These are phyloP conservation scores for Leucoma salicis DNA, from an alignment of 2,888 invertebrate genomes.

Conservation along the genomic window DNA sequence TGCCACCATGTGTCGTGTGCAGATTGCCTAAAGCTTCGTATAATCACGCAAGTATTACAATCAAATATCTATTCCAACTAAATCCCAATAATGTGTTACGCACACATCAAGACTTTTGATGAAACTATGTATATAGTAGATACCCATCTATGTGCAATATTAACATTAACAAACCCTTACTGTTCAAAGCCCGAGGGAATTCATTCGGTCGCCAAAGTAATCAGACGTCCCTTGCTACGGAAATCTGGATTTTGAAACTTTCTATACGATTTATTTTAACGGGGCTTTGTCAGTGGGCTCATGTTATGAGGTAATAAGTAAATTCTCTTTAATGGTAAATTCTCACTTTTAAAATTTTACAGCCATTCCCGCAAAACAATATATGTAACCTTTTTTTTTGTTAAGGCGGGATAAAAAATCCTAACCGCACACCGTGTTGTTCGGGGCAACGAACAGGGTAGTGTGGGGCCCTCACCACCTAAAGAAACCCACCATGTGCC, in stretches of 20 bases:
- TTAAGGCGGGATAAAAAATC: too few species aligned
- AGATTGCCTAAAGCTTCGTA: too few species aligned
- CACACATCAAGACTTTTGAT: conserved; percentile 1
- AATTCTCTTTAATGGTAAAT: not conserved
- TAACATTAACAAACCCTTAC: conserved; percentile 33
- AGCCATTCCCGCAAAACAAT: not conserved
- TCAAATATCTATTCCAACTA: conserved; percentile 1
- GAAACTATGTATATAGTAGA: not conserved
- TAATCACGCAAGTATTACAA: not conserved
- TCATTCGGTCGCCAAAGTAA: conserved; percentile 33
- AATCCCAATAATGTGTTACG: not conserved
- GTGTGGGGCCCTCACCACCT: too few species aligned
- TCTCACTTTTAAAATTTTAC: too few species aligned
- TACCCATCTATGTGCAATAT: not conserved
- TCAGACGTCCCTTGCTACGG: conserved; percentile 28
- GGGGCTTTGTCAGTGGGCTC: conserved; percentile 18
- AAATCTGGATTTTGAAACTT: conserved; percentile 38
- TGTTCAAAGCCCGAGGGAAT: conserved; percentile 29
- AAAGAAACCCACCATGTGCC: too few species aligned
- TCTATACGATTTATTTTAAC: conserved; percentile 32
- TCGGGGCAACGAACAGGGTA: too few species aligned
- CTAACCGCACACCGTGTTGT: too few species aligned
- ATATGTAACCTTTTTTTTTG: too few species aligned
- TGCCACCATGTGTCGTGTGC: too few species aligned
- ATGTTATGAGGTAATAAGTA: conserved; percentile 11